Base-by-base conservation (phyloP, 2,888 invertebrate genomes). In the Scaptomyza caliginosa region DNA sequence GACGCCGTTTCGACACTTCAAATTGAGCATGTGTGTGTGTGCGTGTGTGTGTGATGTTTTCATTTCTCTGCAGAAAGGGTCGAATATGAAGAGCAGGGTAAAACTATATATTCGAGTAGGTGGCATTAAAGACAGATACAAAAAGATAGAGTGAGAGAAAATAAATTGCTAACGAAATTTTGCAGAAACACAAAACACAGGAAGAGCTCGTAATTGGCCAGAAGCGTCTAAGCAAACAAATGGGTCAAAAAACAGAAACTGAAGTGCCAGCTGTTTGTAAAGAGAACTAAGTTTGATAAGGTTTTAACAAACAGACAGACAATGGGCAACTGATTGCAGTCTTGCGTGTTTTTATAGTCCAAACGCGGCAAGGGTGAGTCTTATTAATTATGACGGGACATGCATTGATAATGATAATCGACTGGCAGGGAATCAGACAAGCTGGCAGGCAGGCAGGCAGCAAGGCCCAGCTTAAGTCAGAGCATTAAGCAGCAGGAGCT, bases 331-430 rank as follows among this genome's bases (percentile, higher is more conserved):
- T 81, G 81, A 81, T 81, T 84, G 67, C 85, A 63, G 67, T 73
- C 66, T 81, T 84, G 81, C 73, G 65, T 79, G 79, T 30, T 65
- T n/a, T 30, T 40, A 13, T 16, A 3, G 42, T 28, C 34, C 34
- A n/a, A n/a, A n/a, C 42, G 36, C n/a, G 30, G 52, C 42, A 57
- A 69, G 77, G 74, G 75, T 62, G 83, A 80, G 72, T 49, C 80
- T 74, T 83, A 83, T 80, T 80, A 80, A 80, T 80, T 80, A 80
- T 80, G 80, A 74, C 77, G 80, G 77, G 50, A 66, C 80, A 74
- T 80, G 83, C 72, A 72, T 77, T 79, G 83, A 77, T 72, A 79
- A 80, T 69, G 72, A 77, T 56, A 59, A 70, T 63, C 64, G 59
- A 36, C 34, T 34, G 8, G 26, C 70, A 23, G 23, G 43, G 50